Evolutionary conservation across 2,888 invertebrate species (phyloP), one percentile per base, ranked within the genome.

Genomic region (Endotricha flammealis): DNA sequence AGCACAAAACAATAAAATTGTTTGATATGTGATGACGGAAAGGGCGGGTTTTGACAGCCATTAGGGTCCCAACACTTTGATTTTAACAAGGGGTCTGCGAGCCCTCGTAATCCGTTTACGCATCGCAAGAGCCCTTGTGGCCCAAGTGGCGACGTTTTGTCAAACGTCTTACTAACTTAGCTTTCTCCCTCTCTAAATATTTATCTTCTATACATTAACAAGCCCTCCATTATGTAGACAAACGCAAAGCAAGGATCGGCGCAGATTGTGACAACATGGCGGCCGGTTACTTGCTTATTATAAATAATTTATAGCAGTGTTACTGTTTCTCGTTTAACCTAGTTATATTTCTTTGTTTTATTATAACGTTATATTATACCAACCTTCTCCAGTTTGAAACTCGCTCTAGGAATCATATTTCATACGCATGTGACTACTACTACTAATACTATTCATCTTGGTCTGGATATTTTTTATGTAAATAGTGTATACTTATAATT

Each of bases 61-160:
- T 79, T 74, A 73, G 62, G 59, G 57, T 58, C 49, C 60, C 73
- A 76, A 76, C 74, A 71, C 71, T 77, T 74, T 67, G 73, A 74
- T 75, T 74, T 71, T 71, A 74, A 71, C 69, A 72, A 75, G 70
- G 70, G 68, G 48, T 47, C 44, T 44, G 46, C 52, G 58, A 53
- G 70, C 74, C 75, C 68, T 70, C 64, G 64, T 79, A 81, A 81
- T 81, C 78, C 75, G 71, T 71, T 81, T 80, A 77, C 65, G 58
- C 63, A 45, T 58, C 59, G 50, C 59, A 53, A 68, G 66, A 58
- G 50, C 59, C 59, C 68, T 69, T 65, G 64, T 55, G 63, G 59
- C 40, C 48, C 50, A 44, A 68, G 61, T 62, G 58, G 59, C 59
- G 60, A 62, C 65, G 57, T 64, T 76, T 73, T 66, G 68, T 66